phyloP scores from a whole-genome alignment of 2,797 vertebrate species.

The Miichthys miiuy region DNA sequence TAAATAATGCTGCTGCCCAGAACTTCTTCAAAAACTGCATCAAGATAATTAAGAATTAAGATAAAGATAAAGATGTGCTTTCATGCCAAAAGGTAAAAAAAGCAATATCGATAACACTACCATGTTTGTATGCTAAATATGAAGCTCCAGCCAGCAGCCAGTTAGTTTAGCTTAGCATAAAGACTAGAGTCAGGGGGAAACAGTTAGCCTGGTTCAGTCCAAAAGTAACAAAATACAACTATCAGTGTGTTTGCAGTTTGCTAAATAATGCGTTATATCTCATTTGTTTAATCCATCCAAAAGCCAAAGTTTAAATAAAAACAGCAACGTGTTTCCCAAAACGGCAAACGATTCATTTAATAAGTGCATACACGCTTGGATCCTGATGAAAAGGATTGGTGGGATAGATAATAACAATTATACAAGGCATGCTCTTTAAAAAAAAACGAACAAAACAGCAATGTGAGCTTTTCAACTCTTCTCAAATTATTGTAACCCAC shows the following conservation, averaged over 20 bases:
- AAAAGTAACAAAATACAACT: background rate
- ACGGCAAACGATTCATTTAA: background rate
- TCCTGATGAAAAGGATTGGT: constrained; percentile 23
- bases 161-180: constrained; percentile 16
- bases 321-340: background rate
- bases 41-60: too few species aligned
- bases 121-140: background rate
- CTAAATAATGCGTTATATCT: background rate
- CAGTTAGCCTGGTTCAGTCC: background rate
- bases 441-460: constrained; percentile 11
- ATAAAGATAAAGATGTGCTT: too few species aligned
- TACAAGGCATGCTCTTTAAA: background rate
- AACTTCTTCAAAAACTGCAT: background rate
- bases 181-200: background rate
- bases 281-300: background rate
- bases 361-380: constrained; percentile 4
- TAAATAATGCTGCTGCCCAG: background rate
- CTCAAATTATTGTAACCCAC: constrained; percentile 20
- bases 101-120: background rate
- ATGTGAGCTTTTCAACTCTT: background rate
- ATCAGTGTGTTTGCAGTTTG: background rate
- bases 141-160: background rate
- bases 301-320: constrained; percentile 3
- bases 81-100: background rate
- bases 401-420: constrained; percentile 6